Base-by-base conservation (phyloP, 1,140 invertebrate genomes). In the Amyelois transitella region DNA sequence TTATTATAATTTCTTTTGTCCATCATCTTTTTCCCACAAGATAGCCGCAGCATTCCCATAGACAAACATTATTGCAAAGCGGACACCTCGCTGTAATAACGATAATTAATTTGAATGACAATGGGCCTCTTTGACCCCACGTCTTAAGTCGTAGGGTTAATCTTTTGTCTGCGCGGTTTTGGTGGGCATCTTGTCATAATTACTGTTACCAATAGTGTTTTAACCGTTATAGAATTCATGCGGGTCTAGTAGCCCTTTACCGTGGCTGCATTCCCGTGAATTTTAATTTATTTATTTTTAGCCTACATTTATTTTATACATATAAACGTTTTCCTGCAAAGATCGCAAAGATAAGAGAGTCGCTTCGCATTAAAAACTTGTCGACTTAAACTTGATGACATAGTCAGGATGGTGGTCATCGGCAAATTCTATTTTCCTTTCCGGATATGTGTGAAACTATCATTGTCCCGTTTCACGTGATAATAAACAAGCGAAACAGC, bases 61-160 rank as follows among this genome's bases (percentile, higher is more conserved):
- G 60, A 68, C 62, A 74, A 74, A 70, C 56, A 65, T 71, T 72
- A 74, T 72, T 63, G 20, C 60, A 65, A 64, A 55, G 59, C 59
- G 14, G 20, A 19, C 51, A 62, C 60, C 63, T 58, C 18, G 22
- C 53, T 47, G 49, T 50, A 56, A 62, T 64, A 60, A 60, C 58
- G 24, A 58, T 60, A 60, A 69, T 76, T 76, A 76, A 79, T 76
- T 68, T 79, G 60, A 71, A 79, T 79, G 64, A 76, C 57, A 79
- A 79, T 70, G 53, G 51, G 60, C 49, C 61, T 51, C 21, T 66
- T 62, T 62, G 69, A 62, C 62, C 62, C 38, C 32, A 38, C 32
- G 44, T 64, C 61, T 65, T 55, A 24, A 58, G 59, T 58, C 51
- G 22, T 38, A 63, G 57, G 58, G 63, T 66, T 66, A 44, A 59